Evolutionary conservation across 2,888 invertebrate species (phyloP).

Genomic region (Pterostichus madidus): DNA sequence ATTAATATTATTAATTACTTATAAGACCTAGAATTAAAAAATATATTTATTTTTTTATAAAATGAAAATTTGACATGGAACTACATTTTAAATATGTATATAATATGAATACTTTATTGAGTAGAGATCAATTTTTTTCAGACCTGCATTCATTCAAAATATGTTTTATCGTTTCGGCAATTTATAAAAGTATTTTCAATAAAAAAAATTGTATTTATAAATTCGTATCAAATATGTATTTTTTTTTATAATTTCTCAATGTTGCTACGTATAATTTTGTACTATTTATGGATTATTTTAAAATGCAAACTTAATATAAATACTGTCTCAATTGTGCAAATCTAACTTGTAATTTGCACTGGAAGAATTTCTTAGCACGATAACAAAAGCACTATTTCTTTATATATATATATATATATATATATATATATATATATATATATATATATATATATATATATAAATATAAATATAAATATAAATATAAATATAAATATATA

Average conservation of each 20-base stretch:
- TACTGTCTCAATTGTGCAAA: conserved; percentile 48
- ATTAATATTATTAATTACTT: conserved; percentile 3
- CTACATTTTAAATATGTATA: neutral
- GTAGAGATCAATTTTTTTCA: conserved; percentile 40
- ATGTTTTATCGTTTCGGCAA: neutral
- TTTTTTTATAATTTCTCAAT: neutral
- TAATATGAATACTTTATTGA: conserved; percentile 14
- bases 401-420: conserved; percentile 3
- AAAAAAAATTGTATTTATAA: neutral
- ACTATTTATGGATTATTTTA: conserved; percentile 44
- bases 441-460: neutral
- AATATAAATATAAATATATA: conserved; percentile 22
- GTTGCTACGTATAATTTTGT: conserved; percentile 37
- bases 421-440: neutral
- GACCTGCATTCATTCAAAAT: conserved; percentile 3
- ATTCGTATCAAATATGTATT: conserved; percentile 18
- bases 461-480: neutral
- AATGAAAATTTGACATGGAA: conserved; percentile 21
- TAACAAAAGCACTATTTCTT: neutral
- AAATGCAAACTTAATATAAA: conserved; percentile 59
- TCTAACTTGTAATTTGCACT: neutral
- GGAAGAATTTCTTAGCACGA: too few relatives aligned
- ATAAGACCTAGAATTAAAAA: neutral
- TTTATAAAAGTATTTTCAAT: neutral
- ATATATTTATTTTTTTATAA: conserved; percentile 20